phyloP scores from a whole-genome alignment of 2,113 vertebrate genomes.

The Notothenia rossii region DNA sequence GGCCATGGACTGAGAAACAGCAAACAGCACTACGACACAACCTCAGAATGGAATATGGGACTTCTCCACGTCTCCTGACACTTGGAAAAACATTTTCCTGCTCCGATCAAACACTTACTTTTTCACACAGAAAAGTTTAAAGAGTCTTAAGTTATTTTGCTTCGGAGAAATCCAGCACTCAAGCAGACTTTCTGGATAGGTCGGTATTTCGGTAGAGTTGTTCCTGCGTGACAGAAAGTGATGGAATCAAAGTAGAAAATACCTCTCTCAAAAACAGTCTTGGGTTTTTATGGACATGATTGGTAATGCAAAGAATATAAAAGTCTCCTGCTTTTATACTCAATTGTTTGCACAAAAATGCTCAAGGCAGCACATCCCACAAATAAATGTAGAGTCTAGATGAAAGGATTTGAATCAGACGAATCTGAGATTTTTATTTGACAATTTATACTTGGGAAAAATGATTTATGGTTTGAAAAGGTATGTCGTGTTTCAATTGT shows the following conservation, averaged over 20 bases:
- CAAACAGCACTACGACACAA: conserved; percentile 23
- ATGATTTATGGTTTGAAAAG: background rate
- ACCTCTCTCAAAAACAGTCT: background rate
- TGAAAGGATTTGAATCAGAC: background rate
- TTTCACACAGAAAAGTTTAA: conserved; percentile 14
- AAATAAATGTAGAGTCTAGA: conserved; percentile 4
- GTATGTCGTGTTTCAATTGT: background rate
- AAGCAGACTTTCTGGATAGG: background rate
- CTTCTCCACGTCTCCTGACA: conserved; percentile 37
- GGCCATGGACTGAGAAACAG: conserved; percentile 14
- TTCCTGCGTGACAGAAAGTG: background rate
- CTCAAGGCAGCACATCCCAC: background rate
- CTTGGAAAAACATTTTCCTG: conserved; percentile 34
- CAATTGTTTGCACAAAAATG: background rate
- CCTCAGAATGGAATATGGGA: conserved; percentile 37
- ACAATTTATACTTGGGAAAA: background rate
- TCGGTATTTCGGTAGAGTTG: background rate
- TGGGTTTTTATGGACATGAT: background rate
- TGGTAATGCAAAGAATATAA: background rate
- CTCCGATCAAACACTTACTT: conserved; percentile 8
- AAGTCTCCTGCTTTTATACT: background rate
- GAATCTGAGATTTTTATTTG: background rate
- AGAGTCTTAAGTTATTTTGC: conserved; percentile 26
- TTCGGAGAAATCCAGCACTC: background rate
- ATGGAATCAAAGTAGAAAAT: background rate